phyloP scores from a whole-genome alignment of 64 coral and sea anemone species.

The Montipora foliosa region DNA sequence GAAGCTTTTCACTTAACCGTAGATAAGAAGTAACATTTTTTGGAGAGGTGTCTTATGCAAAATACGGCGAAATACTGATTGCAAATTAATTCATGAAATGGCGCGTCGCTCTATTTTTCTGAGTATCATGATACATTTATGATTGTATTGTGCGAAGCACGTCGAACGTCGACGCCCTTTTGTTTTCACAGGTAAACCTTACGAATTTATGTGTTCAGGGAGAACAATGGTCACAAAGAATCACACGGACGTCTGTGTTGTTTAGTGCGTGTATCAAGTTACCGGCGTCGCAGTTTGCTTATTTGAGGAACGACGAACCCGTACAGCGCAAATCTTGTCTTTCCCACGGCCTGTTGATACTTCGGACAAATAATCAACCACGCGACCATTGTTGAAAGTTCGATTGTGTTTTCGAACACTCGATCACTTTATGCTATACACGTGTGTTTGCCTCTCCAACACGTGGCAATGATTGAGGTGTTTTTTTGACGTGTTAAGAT shows the following conservation, averaged over 20 bases:
- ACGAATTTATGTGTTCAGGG: too few species aligned
- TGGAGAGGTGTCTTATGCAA: too few species aligned
- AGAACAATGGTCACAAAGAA: not conserved
- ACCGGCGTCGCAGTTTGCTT: constrained; percentile 2
- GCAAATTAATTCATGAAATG: too few species aligned
- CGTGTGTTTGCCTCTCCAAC: constrained; percentile 5
- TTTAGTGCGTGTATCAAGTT: not conserved
- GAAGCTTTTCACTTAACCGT: not conserved
- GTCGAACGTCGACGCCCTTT: too few species aligned
- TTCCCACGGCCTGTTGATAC: constrained; percentile 45
- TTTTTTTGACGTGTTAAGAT: not conserved
- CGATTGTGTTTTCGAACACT: constrained; percentile 30
- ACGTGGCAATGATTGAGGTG: constrained; percentile 11
- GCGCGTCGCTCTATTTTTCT: too few species aligned
- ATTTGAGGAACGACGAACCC: not conserved
- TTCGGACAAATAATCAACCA: constrained; percentile 24
- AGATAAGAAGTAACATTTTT: not conserved
- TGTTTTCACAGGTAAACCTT: too few species aligned
- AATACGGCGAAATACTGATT: not conserved
- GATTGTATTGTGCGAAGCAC: too few species aligned
- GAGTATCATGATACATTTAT: too few species aligned
- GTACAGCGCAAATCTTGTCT: not conserved
- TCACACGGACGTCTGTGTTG: not conserved
- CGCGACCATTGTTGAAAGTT: constrained; percentile 26
- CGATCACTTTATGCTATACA: constrained; percentile 27